Conservation (phyloP, 2,888 invertebrate genomes). For the Andrena camellia region DNA sequence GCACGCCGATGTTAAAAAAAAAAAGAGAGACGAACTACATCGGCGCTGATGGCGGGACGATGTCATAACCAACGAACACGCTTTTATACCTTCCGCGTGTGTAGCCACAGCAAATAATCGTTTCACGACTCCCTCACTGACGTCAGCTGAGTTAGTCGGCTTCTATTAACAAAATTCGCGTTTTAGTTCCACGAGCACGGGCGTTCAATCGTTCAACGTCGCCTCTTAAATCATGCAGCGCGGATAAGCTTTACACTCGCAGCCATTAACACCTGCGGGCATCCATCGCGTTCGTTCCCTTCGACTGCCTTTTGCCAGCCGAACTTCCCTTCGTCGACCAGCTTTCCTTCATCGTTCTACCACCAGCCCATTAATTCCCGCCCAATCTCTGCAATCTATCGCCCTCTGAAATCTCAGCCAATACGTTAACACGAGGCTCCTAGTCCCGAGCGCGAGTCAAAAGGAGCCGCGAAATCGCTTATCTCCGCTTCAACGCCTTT, state of each 20-base stretch:
- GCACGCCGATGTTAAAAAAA: slow-evolving; percentile 13
- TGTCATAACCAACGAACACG: slow-evolving; percentile 57
- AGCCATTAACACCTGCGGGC: slow-evolving; percentile 23
- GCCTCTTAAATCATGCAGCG: slow-evolving; percentile 14
- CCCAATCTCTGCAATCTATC: slow-evolving; percentile 13
- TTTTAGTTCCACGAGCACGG: neutral
- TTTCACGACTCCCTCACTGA: neutral
- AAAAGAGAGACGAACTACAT: slow-evolving; percentile 26
- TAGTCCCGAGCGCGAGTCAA: neutral
- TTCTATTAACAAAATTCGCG: slow-evolving; percentile 25
- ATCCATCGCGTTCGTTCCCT: neutral
- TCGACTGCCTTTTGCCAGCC: neutral
- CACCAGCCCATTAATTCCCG: slow-evolving; percentile 25
- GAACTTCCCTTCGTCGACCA: neutral
- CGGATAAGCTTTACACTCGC: slow-evolving; percentile 16
- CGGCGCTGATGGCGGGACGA: slow-evolving; percentile 29
- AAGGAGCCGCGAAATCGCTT: slow-evolving; percentile 28
- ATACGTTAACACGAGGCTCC: neutral
- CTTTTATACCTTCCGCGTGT: slow-evolving; percentile 39
- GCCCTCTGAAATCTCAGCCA: slow-evolving; percentile 12
- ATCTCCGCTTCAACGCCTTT: slow-evolving; percentile 24
- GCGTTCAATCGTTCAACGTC: neutral
- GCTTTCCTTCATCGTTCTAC: neutral
- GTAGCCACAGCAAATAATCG: slow-evolving; percentile 1
- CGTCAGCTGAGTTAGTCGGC: slow-evolving; percentile 12